Evolutionary conservation across 2,113 vertebrate species (phyloP), one percentile per base, ranked within the genome.

Genomic region (Amazona vittata): DNA sequence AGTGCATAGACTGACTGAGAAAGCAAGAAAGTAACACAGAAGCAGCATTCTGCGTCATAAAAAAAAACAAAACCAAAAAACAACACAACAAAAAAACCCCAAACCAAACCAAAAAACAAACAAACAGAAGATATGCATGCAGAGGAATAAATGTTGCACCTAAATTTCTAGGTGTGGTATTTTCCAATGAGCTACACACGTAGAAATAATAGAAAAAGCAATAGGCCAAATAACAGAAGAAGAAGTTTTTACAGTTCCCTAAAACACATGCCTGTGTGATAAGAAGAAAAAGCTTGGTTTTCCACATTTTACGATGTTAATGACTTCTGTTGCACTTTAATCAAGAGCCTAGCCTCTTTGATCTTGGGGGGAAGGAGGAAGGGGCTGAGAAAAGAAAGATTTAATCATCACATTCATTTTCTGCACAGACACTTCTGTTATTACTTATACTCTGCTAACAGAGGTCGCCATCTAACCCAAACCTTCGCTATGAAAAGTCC

Each of bases 251-350:
- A 53, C 39, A 53, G 65, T 14, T 93, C 83, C 67, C 80, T 75
- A 55, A 67, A 90, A 83, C 80, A 93, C 91, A 82, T 35, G 21
- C 9, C 44, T 71, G 43, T 25, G 62, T 14, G 75, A 35, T 11
- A 80, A 86, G 63, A 84, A 70, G 26, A 53, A 89, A 89, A 46
- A 94, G 15, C 28, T 70, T 41, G 47, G 25, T 89, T 95, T 92
- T 75, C 73, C 37, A 60, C 55, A 69, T 89, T 96, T 94, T 81
- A 46, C 33, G 22, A 43, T 15, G 31, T 43, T 75, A 94, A 92
- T 95, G 71, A 71, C 49, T 84, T 93, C 28, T 93, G 63, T 28
- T 79, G 81, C 11, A 12, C 75, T 89, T 81, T 71, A 94, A 94
- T 78, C 46, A 90, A 83, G 77, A 90, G 35, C 46, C 14, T 0